Conservation (phyloP, 1,140 invertebrate species). For the Drosophila navojoa region DNA sequence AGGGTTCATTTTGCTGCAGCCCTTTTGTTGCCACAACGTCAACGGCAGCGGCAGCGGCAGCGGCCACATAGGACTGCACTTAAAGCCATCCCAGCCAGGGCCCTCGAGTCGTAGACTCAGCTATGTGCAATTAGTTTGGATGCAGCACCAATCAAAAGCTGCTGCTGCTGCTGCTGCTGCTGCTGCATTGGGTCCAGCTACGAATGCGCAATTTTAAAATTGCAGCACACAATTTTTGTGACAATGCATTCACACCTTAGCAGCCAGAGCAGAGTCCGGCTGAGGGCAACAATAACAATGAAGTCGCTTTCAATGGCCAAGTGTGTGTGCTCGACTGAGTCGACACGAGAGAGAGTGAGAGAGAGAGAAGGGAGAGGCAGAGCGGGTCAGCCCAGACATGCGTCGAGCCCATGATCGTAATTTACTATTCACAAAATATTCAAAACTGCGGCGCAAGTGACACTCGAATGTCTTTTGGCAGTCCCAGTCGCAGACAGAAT, state of each 20-base stretch:
- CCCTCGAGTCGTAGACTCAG: neutral
- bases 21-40: conserved; percentile 17
- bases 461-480: conserved; percentile 78
- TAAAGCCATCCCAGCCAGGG: neutral
- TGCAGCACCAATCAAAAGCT: conserved; percentile 55
- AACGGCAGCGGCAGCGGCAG: too few species aligned
- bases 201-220: conserved; percentile 48
- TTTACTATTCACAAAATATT: conserved; percentile 80
- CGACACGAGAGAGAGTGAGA: neutral
- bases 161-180: conserved; percentile 3
- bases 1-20: conserved; percentile 24
- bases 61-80: conserved; percentile 4
- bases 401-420: conserved; percentile 60
- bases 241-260: conserved; percentile 63
- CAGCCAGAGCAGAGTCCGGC: conserved; percentile 27
- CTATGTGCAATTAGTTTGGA: conserved; percentile 44
- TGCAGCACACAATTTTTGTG: conserved; percentile 43
- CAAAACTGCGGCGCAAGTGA: conserved; percentile 79
- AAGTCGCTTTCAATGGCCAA: conserved; percentile 51
- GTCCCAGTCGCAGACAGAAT: conserved; percentile 43
- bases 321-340: neutral
- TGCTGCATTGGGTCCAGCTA: conserved; percentile 21
- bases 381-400: neutral
- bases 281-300: conserved; percentile 14
- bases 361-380: neutral